Evolutionary conservation across 2,888 invertebrate species (phyloP).

Genomic region (Phytoseiulus persimilis): DNA sequence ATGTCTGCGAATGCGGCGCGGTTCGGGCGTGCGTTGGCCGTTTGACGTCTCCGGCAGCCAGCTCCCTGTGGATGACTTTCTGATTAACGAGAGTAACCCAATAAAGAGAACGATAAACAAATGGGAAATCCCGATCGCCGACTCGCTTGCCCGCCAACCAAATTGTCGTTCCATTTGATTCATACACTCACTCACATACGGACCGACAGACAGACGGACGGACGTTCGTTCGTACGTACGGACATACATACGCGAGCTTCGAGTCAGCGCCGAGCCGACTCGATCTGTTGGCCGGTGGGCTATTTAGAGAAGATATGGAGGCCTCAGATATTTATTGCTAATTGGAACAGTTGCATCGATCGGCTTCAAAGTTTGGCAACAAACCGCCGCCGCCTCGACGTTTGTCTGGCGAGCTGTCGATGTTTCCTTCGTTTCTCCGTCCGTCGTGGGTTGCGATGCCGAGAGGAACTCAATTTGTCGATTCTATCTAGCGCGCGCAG

Average conservation of each 20-base stretch:
- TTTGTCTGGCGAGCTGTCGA: background rate
- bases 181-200: background rate
- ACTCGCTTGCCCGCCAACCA: background rate
- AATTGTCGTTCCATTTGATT: background rate
- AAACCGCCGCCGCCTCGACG: background rate
- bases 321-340: slow-evolving; percentile 5
- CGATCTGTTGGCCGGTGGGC: background rate
- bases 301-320: background rate
- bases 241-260: background rate
- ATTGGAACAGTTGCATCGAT: background rate
- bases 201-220: too few relatives aligned
- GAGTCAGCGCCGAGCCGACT: too few relatives aligned
- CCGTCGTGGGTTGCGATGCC: background rate
- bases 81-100: background rate
- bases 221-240: too few relatives aligned
- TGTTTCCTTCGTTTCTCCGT: background rate
- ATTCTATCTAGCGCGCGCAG: background rate
- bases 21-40: background rate
- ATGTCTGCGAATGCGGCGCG: background rate
- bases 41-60: background rate
- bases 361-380: background rate
- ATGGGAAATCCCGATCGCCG: background rate
- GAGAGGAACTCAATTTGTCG: background rate
- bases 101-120: background rate
- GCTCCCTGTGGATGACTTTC: background rate